These are phyloP conservation scores for Pseudomyrmex cubaensis DNA, from an alignment of 1,140 invertebrate species.

Conservation along the genomic window DNA sequence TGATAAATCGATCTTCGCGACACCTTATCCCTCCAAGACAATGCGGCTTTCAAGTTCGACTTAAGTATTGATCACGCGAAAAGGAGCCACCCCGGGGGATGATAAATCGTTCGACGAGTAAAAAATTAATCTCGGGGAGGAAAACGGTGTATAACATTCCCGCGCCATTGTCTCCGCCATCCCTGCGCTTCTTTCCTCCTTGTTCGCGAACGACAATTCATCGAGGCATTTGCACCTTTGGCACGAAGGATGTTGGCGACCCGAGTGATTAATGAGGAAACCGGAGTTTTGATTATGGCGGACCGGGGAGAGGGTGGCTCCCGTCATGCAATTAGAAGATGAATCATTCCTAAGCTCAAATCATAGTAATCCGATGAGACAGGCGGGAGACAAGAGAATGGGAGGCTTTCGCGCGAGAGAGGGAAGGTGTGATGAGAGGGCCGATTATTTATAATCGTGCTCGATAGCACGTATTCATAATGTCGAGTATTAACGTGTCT, in stretches of 20 bases:
- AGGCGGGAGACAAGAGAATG: constrained; percentile 68
- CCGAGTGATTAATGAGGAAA: constrained; percentile 80
- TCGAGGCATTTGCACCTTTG: constrained; percentile 68
- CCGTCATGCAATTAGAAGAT: constrained; percentile 84
- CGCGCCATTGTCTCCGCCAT: constrained; percentile 63
- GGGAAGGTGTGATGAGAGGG: constrained; percentile 44
- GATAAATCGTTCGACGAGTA: constrained; percentile 65
- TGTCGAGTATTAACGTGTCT: constrained; percentile 33
- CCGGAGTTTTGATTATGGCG: constrained; percentile 81
- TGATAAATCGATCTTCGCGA: constrained; percentile 44
- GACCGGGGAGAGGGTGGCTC: constrained; percentile 71
- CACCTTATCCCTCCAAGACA: constrained; percentile 27
- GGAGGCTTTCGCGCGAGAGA: constrained; percentile 64
- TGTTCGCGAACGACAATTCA: constrained; percentile 53
- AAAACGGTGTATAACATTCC: constrained; percentile 64
- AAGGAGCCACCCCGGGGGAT: constrained; percentile 23
- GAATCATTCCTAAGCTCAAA: constrained; percentile 83
- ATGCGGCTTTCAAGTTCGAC: constrained; percentile 57
- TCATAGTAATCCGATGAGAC: constrained; percentile 78
- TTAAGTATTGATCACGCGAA: constrained; percentile 56
- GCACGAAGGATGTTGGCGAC: constrained; percentile 60
- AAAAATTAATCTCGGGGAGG: constrained; percentile 65
- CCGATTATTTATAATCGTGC: constrained; percentile 46
- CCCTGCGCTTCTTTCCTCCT: constrained; percentile 43
- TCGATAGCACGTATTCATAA: constrained; percentile 26